phyloP scores from a whole-genome alignment of 92 coral and sea anemone genomes.

The Heliopora coerulea region DNA sequence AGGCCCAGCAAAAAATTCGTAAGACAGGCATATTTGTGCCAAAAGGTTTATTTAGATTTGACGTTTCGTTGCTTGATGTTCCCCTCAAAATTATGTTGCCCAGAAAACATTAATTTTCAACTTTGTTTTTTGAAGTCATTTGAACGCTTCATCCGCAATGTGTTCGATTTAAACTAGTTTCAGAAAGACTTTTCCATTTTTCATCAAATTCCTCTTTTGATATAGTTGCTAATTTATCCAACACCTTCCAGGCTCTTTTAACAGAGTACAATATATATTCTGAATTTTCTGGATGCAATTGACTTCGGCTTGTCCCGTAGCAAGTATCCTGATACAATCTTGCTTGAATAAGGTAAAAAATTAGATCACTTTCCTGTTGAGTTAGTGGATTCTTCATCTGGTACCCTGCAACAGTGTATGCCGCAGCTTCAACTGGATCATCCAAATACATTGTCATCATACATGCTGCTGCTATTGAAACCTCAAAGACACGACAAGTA shows the following conservation, averaged over 20 bases:
- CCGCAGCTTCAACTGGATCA: constrained; percentile 49
- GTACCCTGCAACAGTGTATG: constrained; percentile 63
- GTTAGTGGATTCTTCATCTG: constrained; percentile 58
- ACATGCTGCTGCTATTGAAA: constrained; percentile 57
- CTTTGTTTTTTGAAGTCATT: no score
- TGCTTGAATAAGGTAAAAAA: constrained; percentile 46
- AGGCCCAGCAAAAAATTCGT: no score
- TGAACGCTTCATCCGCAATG: no score
- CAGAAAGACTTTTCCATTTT: constrained; percentile 6
- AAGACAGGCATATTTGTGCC: no score
- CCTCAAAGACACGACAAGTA: constrained; percentile 60
- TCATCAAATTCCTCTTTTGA: constrained; percentile 1
- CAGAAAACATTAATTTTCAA: no score
- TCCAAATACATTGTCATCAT: constrained; percentile 35
- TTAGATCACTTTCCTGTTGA: constrained; percentile 46
- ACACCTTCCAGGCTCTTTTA: constrained; percentile 50
- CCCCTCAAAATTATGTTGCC: no score
- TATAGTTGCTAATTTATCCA: constrained; percentile 15
- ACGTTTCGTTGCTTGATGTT: no score
- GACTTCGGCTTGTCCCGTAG: constrained; percentile 36
- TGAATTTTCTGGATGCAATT: constrained; percentile 40
- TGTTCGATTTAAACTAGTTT: no score
- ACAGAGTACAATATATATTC: constrained; percentile 49
- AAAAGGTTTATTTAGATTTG: no score
- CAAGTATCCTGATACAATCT: constrained; percentile 62